A percentile compares a stretch with the other conserved stretches of the same genome.
Evolutionary conservation across 1,140 invertebrate species (phyloP).

Genomic region (Trichomalopsis sarcophagae): DNA sequence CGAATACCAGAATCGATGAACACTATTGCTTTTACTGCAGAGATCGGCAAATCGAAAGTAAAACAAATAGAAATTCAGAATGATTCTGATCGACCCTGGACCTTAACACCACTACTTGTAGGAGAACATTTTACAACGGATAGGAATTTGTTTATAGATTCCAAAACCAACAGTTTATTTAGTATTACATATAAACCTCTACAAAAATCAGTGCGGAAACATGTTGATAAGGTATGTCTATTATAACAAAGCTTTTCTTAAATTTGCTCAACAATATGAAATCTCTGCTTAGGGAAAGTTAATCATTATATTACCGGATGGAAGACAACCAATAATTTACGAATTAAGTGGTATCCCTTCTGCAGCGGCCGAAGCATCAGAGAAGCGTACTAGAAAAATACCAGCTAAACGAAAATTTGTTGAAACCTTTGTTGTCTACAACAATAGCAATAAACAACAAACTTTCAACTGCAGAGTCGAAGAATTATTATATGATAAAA

Average conservation of each 20-base stretch:
- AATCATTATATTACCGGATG: constrained; percentile 53
- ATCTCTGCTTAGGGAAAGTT: constrained; percentile 55
- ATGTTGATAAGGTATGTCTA: constrained; percentile 54
- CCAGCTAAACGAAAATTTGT: constrained; percentile 58
- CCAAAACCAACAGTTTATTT: constrained; percentile 54
- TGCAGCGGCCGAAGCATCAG: not conserved
- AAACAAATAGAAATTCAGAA: constrained; percentile 65
- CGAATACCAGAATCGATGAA: constrained; percentile 66
- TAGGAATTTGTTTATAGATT: constrained; percentile 54
- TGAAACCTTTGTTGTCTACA: constrained; percentile 58
- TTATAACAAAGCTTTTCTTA: not conserved
- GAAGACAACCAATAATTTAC: constrained; percentile 37
- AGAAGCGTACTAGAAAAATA: constrained; percentile 46
- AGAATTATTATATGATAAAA: not conserved
- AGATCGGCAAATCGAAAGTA: constrained; percentile 61
- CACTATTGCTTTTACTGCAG: constrained; percentile 62
- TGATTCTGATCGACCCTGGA: constrained; percentile 61
- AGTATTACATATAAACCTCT: constrained; percentile 62
- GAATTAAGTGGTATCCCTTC: not conserved
- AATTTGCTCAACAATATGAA: not conserved
- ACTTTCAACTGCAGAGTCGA: constrained; percentile 57
- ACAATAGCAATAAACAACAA: constrained; percentile 54
- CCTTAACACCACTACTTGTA: constrained; percentile 61
- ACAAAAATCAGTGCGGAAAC: constrained; percentile 54
- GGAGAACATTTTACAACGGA: constrained; percentile 65